Conservation (phyloP, 2,888 invertebrate species). For the Apodemia duryi region DNA sequence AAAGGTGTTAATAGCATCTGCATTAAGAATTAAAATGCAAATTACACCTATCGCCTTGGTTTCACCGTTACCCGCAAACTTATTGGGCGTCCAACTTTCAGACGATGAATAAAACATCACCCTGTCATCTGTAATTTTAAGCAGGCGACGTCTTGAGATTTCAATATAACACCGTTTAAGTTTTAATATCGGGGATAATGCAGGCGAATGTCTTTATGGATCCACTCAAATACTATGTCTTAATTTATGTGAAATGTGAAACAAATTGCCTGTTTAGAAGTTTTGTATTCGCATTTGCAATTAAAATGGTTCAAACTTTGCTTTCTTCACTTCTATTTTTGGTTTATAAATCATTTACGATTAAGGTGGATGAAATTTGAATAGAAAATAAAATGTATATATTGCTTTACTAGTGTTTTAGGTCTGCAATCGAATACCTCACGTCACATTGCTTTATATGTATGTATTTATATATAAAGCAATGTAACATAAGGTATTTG, state of each 20-base stretch:
- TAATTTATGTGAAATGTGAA: constrained; percentile 16
- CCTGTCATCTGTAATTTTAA: constrained; percentile 65
- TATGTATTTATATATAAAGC: no score
- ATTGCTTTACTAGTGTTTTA: no score
- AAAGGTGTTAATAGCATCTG: constrained; percentile 28
- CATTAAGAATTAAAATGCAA: constrained; percentile 34
- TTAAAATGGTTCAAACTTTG: not conserved
- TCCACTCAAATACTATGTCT: constrained; percentile 12
- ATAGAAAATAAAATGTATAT: no score
- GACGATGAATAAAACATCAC: constrained; percentile 62
- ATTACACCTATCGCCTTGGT: constrained; percentile 33
- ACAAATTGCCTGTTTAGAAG: not conserved
- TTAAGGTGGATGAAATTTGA: no score
- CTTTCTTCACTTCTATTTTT: not conserved
- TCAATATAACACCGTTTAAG: constrained; percentile 34
- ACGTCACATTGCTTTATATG: no score
- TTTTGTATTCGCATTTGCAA: not conserved
- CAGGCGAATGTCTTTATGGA: constrained; percentile 13
- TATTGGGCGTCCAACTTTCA: constrained; percentile 53
- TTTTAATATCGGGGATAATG: constrained; percentile 31
- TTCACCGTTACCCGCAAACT: constrained; percentile 32
- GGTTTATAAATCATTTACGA: no score
- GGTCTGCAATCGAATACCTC: no score
- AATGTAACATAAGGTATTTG: no score
- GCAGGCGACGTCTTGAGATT: constrained; percentile 56